A percentile compares a stretch with the other conserved stretches of the same genome.
phyloP scores from a whole-genome alignment of 2,113 vertebrate species.

The Microtus montanus region DNA sequence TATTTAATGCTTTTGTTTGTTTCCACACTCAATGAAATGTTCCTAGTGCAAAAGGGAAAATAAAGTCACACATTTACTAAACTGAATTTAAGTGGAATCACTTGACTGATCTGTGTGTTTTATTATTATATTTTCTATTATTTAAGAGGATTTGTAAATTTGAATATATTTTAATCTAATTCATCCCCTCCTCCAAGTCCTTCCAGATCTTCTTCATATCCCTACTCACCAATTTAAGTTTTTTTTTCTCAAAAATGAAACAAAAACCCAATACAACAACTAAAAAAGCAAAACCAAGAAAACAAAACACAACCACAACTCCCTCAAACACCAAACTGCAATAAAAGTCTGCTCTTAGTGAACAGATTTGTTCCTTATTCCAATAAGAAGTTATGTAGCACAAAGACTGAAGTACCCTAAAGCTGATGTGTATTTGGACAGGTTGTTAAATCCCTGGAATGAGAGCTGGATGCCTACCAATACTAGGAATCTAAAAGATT shows the following conservation, averaged over 20 bases:
- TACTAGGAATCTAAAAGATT: neutral
- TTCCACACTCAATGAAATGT: conserved; percentile 35
- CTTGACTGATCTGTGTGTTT: neutral
- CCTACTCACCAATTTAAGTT: neutral
- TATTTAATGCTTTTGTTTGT: neutral
- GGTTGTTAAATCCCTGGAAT: rapidly evolving
- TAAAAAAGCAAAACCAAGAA: neutral
- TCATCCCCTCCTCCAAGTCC: neutral
- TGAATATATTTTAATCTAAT: neutral
- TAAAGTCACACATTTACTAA: neutral
- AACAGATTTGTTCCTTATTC: neutral
- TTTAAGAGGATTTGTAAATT: neutral
- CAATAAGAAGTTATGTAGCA: neutral
- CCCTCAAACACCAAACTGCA: neutral
- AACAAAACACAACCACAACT: neutral
- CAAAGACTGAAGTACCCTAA: neutral
- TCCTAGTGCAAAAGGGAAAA: neutral
- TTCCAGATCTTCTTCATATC: neutral
- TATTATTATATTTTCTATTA: neutral
- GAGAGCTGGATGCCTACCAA: neutral
- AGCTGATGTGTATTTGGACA: neutral
- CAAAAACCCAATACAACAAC: neutral
- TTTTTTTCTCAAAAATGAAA: neutral
- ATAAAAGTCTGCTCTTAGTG: neutral
- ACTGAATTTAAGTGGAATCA: neutral